Evolutionary conservation across 2,797 vertebrate genomes (phyloP).

Genomic region (Diglossa cyanea): DNA sequence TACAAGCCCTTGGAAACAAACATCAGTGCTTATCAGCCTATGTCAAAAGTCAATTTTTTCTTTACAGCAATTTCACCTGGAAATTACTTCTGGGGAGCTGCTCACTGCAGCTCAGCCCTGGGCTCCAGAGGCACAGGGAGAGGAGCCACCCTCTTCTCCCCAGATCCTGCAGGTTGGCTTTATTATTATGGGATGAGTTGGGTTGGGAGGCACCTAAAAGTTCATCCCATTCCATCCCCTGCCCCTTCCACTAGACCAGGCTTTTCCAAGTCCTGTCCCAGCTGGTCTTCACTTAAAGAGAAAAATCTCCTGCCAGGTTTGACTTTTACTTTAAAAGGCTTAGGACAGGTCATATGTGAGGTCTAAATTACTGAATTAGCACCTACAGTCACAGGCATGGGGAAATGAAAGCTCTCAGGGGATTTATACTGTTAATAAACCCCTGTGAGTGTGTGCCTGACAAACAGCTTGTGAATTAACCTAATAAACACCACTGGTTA

Average conservation of each 20-base stretch:
- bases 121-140: neutral
- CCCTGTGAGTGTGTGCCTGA: neutral
- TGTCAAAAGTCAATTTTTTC: constrained; percentile 65
- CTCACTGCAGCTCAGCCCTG: neutral
- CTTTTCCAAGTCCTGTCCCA: neutral
- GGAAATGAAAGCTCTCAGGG: neutral
- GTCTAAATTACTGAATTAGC: neutral
- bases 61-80: constrained; percentile 43
- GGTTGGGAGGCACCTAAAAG: neutral
- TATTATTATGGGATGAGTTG: neutral
- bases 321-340: neutral
- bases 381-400: neutral
- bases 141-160: neutral
- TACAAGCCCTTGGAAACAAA: constrained; percentile 57
- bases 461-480: neutral
- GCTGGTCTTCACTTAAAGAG: neutral
- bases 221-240: neutral
- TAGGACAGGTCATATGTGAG: neutral
- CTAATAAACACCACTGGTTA: neutral
- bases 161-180: neutral
- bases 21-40: constrained; percentile 61
- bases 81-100: constrained; percentile 41
- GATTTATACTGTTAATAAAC: constrained; percentile 4
- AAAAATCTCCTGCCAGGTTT: neutral
- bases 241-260: neutral